Evolutionary conservation across 2,113 vertebrate genomes (phyloP).

Genomic region (Amblyornis subalaris): DNA sequence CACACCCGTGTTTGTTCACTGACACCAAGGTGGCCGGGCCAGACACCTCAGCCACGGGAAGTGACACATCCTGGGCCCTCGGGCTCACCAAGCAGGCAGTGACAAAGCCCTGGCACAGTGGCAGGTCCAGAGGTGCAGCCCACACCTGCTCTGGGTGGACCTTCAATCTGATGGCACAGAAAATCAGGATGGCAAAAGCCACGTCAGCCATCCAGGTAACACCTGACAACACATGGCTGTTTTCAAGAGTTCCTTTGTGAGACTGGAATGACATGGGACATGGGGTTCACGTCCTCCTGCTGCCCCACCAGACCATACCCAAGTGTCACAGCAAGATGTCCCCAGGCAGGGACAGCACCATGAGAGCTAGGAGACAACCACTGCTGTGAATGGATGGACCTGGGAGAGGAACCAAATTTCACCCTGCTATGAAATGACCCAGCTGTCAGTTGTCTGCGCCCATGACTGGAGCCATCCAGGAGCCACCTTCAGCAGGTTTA

Average conservation of each 20-base stretch:
- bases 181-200: not conserved
- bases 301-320: not conserved
- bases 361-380: not conserved
- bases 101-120: not conserved
- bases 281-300: not conserved
- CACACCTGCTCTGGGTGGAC: not conserved
- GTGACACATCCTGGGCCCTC: fast-evolving
- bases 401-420: not conserved
- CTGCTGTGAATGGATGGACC: not conserved
- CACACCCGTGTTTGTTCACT: not conserved
- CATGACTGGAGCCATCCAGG: too few species aligned
- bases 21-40: not conserved
- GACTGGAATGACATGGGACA: not conserved
- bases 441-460: not conserved
- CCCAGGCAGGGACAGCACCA: not conserved
- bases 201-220: not conserved
- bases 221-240: not conserved
- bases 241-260: not conserved
- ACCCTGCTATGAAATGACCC: fast-evolving
- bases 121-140: not conserved
- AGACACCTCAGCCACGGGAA: not conserved
- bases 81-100: not conserved
- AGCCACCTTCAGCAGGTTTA: not conserved
- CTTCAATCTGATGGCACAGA: not conserved
- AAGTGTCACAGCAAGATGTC: not conserved